These are phyloP conservation scores for Eleutherodactylus coqui DNA, from an alignment of 2,797 vertebrate species.

Conservation along the genomic window DNA sequence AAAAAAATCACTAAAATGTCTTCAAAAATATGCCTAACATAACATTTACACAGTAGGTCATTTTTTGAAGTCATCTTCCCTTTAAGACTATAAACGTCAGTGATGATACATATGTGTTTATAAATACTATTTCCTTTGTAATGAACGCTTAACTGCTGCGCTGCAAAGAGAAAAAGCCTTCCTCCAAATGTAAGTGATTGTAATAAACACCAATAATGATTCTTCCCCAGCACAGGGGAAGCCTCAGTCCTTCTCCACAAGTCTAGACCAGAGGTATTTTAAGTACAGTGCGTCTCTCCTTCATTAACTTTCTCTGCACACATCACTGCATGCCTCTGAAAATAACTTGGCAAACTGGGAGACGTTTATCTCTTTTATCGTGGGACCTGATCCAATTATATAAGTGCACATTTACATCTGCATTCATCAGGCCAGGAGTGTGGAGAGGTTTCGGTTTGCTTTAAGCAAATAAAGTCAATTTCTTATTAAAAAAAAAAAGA, in stretches of 20 bases:
- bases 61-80: no score
- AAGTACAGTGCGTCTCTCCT: conserved; percentile 72
- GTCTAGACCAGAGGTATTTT: conserved; percentile 70
- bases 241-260: conserved; percentile 60
- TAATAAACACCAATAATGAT: conserved; percentile 42
- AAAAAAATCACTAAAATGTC: no score
- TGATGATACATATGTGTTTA: neutral
- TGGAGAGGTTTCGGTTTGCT: conserved; percentile 75
- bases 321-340: conserved; percentile 81
- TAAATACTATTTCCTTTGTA: neutral
- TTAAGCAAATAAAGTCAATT: conserved; percentile 76
- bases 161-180: neutral
- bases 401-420: conserved; percentile 90
- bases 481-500: conserved; percentile 44
- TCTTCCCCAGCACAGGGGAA: conserved; percentile 34
- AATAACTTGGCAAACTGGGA: conserved; percentile 88
- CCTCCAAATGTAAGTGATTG: conserved; percentile 17
- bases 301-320: conserved; percentile 84
- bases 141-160: neutral
- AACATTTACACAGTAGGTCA: no score
- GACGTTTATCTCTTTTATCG: conserved; percentile 92
- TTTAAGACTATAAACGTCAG: neutral
- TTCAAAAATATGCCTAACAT: no score
- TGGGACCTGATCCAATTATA: conserved; percentile 97
- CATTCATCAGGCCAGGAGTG: conserved; percentile 84